A percentile compares a stretch with the other conserved stretches of the same genome.
Evolutionary conservation across 1,140 invertebrate genomes (phyloP).

Genomic region (Drosophila pectinifera): DNA sequence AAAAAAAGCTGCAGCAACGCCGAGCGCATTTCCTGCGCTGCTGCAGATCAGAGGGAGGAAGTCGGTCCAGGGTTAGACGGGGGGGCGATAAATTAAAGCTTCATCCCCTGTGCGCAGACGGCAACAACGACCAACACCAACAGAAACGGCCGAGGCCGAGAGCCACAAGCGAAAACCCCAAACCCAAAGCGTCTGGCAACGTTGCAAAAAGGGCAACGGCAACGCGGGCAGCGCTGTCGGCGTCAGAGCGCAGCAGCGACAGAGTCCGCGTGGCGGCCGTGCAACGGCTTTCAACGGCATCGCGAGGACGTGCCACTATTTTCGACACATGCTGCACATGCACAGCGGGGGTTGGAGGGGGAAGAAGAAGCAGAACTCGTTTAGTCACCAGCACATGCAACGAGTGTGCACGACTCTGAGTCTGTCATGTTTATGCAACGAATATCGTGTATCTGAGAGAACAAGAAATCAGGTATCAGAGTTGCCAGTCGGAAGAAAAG

Average conservation of each 20-base stretch:
- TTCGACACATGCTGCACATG: conserved; percentile 74
- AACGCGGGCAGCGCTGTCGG: conserved; percentile 17
- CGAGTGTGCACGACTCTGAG: conserved; percentile 6
- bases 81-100: conserved; percentile 69
- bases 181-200: conserved; percentile 73
- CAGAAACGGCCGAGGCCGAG: conserved; percentile 15
- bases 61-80: conserved; percentile 21
- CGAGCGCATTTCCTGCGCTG: conserved; percentile 38
- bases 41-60: conserved; percentile 17
- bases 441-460: not conserved
- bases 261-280: conserved; percentile 66
- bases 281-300: conserved; percentile 69
- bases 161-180: conserved; percentile 55
- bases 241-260: conserved; percentile 4
- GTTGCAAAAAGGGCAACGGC: conserved; percentile 63
- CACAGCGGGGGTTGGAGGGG: conserved; percentile 8
- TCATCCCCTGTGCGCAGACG: conserved; percentile 63
- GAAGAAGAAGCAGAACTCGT: not conserved
- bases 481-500: no score
- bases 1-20: conserved; percentile 31
- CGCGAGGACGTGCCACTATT: conserved; percentile 65
- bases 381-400: conserved; percentile 5
- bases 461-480: no score
- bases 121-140: conserved; percentile 51
- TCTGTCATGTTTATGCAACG: conserved; percentile 2